Evolutionary conservation across 2,113 vertebrate species (phyloP).

Genomic region (Megalops atlanticus): DNA sequence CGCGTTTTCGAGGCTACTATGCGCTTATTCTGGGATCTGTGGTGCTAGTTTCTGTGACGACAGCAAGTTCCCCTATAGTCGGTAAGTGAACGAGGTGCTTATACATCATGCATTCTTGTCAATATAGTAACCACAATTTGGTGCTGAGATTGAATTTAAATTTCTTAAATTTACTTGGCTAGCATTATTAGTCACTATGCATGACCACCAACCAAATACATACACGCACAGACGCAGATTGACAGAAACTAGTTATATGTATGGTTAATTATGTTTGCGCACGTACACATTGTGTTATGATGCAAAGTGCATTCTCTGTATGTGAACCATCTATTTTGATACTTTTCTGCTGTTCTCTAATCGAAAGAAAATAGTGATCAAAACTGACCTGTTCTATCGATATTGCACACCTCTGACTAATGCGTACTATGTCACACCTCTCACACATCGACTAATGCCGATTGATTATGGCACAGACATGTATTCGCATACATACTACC

Average conservation of each 20-base stretch:
- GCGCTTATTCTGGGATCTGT: slow-evolving; percentile 53
- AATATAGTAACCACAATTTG: background rate
- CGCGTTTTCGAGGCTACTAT: slow-evolving; percentile 30
- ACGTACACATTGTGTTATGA: no score
- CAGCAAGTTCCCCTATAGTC: slow-evolving; percentile 59
- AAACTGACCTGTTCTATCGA: background rate
- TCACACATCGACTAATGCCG: background rate
- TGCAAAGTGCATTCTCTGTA: no score
- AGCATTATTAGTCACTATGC: no score
- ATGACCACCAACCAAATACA: no score
- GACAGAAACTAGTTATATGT: no score
- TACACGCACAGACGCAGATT: no score
- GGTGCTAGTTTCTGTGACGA: slow-evolving; percentile 58
- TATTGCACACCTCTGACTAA: background rate
- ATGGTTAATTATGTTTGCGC: no score
- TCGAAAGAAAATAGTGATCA: no score
- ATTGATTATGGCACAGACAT: background rate
- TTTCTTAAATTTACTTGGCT: no score
- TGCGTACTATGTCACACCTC: background rate
- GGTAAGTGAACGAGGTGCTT: slow-evolving; percentile 59
- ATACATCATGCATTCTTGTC: background rate
- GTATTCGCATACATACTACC: background rate
- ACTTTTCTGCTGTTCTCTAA: no score
- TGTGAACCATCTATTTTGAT: no score
- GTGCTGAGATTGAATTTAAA: no score